Conservation (phyloP, 2,113 vertebrate species). For the Ptychochromis oligacanthus region DNA sequence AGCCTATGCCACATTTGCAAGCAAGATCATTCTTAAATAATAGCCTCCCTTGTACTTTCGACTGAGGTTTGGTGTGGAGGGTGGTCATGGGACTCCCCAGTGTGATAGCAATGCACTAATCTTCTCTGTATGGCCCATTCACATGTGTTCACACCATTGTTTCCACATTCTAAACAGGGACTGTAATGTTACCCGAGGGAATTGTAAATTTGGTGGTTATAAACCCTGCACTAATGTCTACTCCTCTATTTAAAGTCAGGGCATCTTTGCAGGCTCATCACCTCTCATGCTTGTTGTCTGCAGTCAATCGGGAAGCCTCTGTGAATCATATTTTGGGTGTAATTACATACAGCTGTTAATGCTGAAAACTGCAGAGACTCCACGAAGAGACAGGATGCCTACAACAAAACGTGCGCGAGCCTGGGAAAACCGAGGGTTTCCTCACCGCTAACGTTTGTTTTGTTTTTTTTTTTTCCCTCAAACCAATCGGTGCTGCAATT, state of each 20-base stretch:
- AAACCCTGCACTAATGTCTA: slow-evolving; percentile 28
- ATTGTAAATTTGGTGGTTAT: slow-evolving; percentile 34
- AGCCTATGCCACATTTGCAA: slow-evolving; percentile 38
- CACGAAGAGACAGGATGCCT: slow-evolving; percentile 7
- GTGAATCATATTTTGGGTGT: slow-evolving; percentile 6
- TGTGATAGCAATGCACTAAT: slow-evolving; percentile 73
- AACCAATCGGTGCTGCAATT: slow-evolving; percentile 65
- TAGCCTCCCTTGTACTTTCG: slow-evolving; percentile 67
- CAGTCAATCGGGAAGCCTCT: not conserved
- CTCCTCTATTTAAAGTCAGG: slow-evolving; percentile 19
- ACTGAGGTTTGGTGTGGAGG: slow-evolving; percentile 62
- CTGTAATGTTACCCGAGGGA: slow-evolving; percentile 55
- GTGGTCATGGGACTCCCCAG: slow-evolving; percentile 71
- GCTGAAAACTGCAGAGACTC: slow-evolving; percentile 1
- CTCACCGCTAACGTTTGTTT: slow-evolving; percentile 15
- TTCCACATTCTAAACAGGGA: slow-evolving; percentile 68
- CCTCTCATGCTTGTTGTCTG: not conserved
- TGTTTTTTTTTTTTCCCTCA: slow-evolving; percentile 14
- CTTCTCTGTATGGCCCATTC: slow-evolving; percentile 68
- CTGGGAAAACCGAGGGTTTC: slow-evolving; percentile 59
- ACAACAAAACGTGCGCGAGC: slow-evolving; percentile 10
- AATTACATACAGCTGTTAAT: slow-evolving; percentile 31
- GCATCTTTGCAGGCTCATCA: not conserved
- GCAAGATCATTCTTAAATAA: slow-evolving; percentile 58
- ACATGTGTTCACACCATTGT: slow-evolving; percentile 72